phyloP scores from a whole-genome alignment of 92 coral and sea anemone species.

The Actinernus sp. region DNA sequence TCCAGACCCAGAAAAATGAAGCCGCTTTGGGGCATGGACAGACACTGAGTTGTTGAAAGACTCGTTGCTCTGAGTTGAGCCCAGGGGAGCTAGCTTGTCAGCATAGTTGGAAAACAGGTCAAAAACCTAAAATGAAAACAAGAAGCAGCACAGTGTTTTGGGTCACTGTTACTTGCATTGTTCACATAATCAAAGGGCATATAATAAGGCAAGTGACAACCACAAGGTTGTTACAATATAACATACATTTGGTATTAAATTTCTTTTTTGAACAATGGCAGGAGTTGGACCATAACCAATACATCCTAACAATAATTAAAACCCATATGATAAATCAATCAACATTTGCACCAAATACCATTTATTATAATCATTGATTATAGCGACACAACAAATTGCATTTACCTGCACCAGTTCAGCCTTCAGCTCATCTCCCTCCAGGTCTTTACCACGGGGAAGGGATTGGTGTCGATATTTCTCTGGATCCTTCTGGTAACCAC shows the following conservation, averaged over 20 bases:
- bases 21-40: constrained; percentile 36
- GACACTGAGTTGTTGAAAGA: constrained; percentile 21
- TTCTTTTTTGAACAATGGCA: too few relatives aligned
- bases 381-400: too few relatives aligned
- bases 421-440: constrained; percentile 29
- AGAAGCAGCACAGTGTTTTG: neutral
- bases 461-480: constrained; percentile 13
- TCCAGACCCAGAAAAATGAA: constrained; percentile 33
- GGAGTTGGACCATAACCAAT: too few relatives aligned
- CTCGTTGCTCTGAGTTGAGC: constrained; percentile 49
- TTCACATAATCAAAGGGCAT: neutral
- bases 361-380: too few relatives aligned
- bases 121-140: constrained; percentile 25
- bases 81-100: constrained; percentile 42
- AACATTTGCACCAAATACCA: too few relatives aligned
- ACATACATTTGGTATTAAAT: too few relatives aligned
- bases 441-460: constrained; percentile 26
- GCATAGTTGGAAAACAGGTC: constrained; percentile 33
- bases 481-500: constrained; percentile 9
- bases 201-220: too few relatives aligned
- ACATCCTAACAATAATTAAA: too few relatives aligned
- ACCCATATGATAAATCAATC: too few relatives aligned
- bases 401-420: constrained; percentile 25
- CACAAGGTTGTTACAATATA: too few relatives aligned
- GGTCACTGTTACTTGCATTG: neutral